These are phyloP conservation scores for Chrysogorgia sp. DNA, from an alignment of 92 coral and sea anemone species.

Conservation along the genomic window DNA sequence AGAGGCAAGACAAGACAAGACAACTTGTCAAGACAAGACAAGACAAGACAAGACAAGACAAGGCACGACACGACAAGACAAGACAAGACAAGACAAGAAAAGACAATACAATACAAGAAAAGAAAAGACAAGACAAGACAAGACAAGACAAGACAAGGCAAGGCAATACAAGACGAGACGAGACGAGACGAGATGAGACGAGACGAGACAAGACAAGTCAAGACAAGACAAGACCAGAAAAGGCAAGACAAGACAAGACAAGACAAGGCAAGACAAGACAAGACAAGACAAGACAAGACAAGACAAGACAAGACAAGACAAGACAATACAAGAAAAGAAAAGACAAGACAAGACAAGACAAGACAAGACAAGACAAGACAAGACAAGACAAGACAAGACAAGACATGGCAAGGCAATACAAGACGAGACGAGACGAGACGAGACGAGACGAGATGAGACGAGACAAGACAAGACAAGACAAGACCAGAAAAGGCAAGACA, in stretches of 20 bases:
- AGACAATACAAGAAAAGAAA: not conserved
- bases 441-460: constrained; percentile 25
- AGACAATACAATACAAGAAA: constrained; percentile 15
- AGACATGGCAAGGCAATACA: constrained; percentile 8
- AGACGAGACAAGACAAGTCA: not conserved
- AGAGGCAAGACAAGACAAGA: constrained; percentile 27
- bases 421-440: constrained; percentile 15
- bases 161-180: constrained; percentile 19
- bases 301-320: constrained; percentile 6
- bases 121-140: constrained; percentile 38
- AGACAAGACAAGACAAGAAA: constrained; percentile 28
- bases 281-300: not conserved
- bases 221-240: not conserved
- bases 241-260: not conserved
- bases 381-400: constrained; percentile 32
- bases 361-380: constrained; percentile 33
- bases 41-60: constrained; percentile 30
- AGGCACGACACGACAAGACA: constrained; percentile 2
- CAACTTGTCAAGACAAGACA: constrained; percentile 25
- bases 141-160: constrained; percentile 35
- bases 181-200: not conserved
- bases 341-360: constrained; percentile 11
- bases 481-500: constrained; percentile 29
- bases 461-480: constrained; percentile 29
- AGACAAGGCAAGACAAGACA: not conserved